Conservation (phyloP, 1,140 invertebrate species). For the Penaeus chinensis region DNA sequence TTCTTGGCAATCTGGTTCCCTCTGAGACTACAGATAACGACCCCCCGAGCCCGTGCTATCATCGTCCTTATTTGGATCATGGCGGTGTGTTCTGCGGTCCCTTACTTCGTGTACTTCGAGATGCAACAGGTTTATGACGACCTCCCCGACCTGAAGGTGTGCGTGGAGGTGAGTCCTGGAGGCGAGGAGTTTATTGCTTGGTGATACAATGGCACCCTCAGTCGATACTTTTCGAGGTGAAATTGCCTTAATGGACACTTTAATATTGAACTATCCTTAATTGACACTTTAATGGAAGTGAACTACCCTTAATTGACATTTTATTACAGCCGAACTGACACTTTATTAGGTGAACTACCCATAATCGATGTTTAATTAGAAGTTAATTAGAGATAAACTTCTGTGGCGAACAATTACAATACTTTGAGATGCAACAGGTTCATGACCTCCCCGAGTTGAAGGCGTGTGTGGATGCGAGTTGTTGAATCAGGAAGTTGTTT, state of each 20-base stretch:
- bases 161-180: constrained; percentile 26
- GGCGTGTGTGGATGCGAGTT: constrained; percentile 25
- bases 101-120: constrained; percentile 90
- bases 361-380: too few relatives aligned
- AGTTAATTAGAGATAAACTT: too few relatives aligned
- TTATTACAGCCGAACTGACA: too few relatives aligned
- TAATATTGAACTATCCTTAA: too few relatives aligned
- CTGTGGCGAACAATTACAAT: constrained; percentile 66
- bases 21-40: constrained; percentile 90
- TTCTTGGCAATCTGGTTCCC: constrained; percentile 96
- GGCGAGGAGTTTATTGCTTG: too few relatives aligned
- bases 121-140: constrained; percentile 11
- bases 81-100: constrained; percentile 83
- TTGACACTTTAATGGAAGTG: too few relatives aligned
- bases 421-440: constrained; percentile 74
- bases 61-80: constrained; percentile 91
- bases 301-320: too few relatives aligned
- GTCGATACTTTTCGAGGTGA: too few relatives aligned
- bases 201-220: too few relatives aligned
- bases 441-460: constrained; percentile 16
- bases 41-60: constrained; percentile 83
- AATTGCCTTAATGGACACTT: too few relatives aligned
- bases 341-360: too few relatives aligned
- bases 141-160: constrained; percentile 21
- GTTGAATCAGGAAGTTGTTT: too few relatives aligned